Conservation (phyloP, 2,113 vertebrate species). For the Spilogale gracilis region DNA sequence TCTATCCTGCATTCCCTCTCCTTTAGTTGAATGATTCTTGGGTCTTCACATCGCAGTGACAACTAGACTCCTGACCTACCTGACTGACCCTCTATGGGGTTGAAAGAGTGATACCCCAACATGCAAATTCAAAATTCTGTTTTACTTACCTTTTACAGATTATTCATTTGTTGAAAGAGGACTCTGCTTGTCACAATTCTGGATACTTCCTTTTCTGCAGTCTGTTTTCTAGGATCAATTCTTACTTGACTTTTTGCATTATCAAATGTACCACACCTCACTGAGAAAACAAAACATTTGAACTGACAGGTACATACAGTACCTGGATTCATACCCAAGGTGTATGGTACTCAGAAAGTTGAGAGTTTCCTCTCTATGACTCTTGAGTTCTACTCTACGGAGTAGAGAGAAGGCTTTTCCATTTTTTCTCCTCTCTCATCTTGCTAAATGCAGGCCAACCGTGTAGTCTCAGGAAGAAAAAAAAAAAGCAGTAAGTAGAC, state of each 20-base stretch:
- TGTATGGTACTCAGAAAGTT: not conserved
- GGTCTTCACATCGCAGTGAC: not conserved
- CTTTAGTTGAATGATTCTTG: not conserved
- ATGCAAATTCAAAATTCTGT: not conserved
- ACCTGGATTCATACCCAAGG: not conserved
- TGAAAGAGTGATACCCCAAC: not conserved
- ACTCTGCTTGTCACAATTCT: not conserved
- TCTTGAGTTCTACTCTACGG: not conserved
- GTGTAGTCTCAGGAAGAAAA: not conserved
- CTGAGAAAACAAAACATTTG: not conserved
- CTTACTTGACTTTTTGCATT: not conserved
- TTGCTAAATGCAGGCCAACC: conserved; percentile 2
- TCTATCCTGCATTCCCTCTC: not conserved
- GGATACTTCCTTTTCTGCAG: not conserved
- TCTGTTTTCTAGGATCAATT: not conserved
- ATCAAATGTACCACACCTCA: not conserved
- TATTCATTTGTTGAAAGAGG: not conserved
- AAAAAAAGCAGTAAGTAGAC: not conserved
- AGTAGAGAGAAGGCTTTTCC: not conserved
- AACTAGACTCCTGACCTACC: not conserved
- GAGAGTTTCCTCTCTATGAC: not conserved
- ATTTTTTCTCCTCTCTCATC: not conserved
- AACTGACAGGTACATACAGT: not conserved
- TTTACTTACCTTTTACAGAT: not conserved
- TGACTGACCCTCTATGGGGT: not conserved